Conservation (phyloP, 2,113 vertebrate genomes). For the Haliaeetus leucogaster region DNA sequence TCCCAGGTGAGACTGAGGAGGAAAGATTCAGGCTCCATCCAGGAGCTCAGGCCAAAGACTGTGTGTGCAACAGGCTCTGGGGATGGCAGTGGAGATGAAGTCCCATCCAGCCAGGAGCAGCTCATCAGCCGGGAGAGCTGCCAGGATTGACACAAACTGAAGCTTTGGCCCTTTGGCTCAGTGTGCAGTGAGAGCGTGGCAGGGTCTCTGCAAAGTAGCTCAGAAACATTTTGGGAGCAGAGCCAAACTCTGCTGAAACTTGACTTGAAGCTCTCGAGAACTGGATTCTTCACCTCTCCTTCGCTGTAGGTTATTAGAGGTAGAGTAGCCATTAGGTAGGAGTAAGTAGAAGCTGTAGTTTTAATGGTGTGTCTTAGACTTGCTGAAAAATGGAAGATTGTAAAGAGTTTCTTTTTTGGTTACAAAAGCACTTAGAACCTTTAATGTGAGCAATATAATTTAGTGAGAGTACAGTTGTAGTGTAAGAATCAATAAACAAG, state of each 20-base stretch:
- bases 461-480: neutral
- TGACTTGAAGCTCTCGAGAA: neutral
- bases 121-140: rapidly evolving
- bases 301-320: neutral
- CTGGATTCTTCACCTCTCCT: neutral
- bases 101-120: neutral
- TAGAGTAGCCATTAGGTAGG: neutral
- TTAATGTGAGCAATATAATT: neutral
- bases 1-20: neutral
- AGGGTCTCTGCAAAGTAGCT: neutral
- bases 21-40: neutral
- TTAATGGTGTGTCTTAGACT: neutral
- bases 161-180: neutral
- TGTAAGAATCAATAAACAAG: neutral
- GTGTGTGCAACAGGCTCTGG: neutral
- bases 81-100: neutral
- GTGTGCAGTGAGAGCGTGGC: rapidly evolving
- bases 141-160: rapidly evolving
- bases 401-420: neutral
- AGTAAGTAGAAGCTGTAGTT: neutral
- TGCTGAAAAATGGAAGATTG: neutral
- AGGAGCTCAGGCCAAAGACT: neutral
- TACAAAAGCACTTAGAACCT: constrained; percentile 15
- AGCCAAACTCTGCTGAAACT: neutral
- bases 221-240: neutral